Evolutionary conservation across 2,888 invertebrate genomes (phyloP).

Genomic region (Asteroscopus sphinx): DNA sequence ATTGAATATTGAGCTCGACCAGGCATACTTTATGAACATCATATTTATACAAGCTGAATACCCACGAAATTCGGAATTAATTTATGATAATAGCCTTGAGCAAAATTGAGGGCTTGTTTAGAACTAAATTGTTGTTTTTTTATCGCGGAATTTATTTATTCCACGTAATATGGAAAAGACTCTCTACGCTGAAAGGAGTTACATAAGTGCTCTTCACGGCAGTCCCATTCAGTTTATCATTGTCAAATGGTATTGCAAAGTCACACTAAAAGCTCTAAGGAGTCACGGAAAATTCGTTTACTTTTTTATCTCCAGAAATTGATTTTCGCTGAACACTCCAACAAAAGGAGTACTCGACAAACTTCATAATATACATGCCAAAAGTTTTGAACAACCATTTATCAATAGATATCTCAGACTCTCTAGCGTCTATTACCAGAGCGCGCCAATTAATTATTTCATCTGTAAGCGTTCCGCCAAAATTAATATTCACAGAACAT

Average conservation of each 20-base stretch:
- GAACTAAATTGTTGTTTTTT: constrained; percentile 25
- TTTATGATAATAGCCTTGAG: constrained; percentile 3
- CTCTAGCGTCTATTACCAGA: constrained; percentile 5
- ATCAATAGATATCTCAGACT: constrained; percentile 17
- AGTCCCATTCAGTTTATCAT: constrained; percentile 63
- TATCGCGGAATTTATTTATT: constrained; percentile 37
- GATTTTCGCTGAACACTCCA: constrained; percentile 43
- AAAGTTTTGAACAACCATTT: constrained; percentile 27
- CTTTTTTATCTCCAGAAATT: constrained; percentile 55
- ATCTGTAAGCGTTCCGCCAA: constrained; percentile 18
- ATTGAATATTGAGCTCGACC: constrained; percentile 11
- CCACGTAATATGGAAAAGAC: constrained; percentile 42
- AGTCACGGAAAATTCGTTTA: constrained; percentile 55
- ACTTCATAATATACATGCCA: constrained; percentile 7
- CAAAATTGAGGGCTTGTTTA: constrained; percentile 5
- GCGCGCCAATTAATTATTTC: constrained; percentile 20
- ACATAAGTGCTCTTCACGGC: constrained; percentile 61
- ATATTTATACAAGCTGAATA: constrained; percentile 14
- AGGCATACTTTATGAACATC: constrained; percentile 15
- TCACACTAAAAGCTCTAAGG: constrained; percentile 66
- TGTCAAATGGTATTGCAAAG: constrained; percentile 56
- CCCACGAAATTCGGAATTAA: constrained; percentile 1
- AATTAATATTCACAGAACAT: constrained; percentile 32
- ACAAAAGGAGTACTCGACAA: constrained; percentile 16
- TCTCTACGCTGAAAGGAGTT: constrained; percentile 49